Evolutionary conservation across 2,888 invertebrate species (phyloP).

Genomic region (Tachystola acroxantha): DNA sequence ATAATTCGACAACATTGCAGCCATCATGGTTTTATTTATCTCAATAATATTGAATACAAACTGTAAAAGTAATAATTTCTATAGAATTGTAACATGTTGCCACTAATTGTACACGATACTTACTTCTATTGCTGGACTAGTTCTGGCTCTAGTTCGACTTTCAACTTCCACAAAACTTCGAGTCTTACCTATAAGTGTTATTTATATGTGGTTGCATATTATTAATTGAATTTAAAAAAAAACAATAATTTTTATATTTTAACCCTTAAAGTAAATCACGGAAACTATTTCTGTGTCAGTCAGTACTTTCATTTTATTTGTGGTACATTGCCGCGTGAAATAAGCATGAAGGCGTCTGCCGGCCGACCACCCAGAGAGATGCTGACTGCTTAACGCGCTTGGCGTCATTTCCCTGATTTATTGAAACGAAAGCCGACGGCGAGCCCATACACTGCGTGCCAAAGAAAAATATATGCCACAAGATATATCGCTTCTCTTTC

Average conservation of each 20-base stretch:
- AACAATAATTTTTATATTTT: neutral
- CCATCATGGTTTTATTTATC: too few relatives aligned
- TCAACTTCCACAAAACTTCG: too few relatives aligned
- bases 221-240: too few relatives aligned
- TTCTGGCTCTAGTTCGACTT: too few relatives aligned
- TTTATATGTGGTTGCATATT: too few relatives aligned
- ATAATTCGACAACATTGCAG: too few relatives aligned
- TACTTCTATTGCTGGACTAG: too few relatives aligned
- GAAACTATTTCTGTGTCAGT: constrained; percentile 44
- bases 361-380: constrained; percentile 68
- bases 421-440: constrained; percentile 55
- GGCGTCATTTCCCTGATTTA: constrained; percentile 75
- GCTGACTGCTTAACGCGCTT: constrained; percentile 67
- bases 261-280: constrained; percentile 6
- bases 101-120: too few relatives aligned
- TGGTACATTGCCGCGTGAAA: constrained; percentile 57
- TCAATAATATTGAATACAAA: too few relatives aligned
- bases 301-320: constrained; percentile 57
- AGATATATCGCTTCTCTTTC: neutral
- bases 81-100: too few relatives aligned
- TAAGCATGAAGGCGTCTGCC: constrained; percentile 61
- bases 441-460: constrained; percentile 35
- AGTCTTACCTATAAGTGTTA: too few relatives aligned
- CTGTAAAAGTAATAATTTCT: too few relatives aligned
- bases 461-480: constrained; percentile 9